Conservation (phyloP, 2,113 vertebrate genomes). For the Pseudopipra pipra region DNA sequence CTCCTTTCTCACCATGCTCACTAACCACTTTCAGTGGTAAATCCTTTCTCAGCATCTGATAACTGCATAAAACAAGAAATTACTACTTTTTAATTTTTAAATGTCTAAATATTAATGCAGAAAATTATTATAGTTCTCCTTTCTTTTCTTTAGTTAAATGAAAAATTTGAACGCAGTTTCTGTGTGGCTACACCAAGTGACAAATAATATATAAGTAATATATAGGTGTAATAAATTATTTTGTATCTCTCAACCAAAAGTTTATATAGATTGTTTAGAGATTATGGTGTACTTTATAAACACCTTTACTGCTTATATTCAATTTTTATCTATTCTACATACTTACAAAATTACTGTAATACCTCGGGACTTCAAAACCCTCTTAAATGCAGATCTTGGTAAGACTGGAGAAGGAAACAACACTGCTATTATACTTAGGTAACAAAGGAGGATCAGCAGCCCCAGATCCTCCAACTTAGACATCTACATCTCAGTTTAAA, state of each 20-base stretch:
- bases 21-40: neutral
- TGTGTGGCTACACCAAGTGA: accelerated
- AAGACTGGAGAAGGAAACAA: neutral
- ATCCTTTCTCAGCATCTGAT: neutral
- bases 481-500: neutral
- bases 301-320: neutral
- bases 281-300: neutral
- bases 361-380: neutral
- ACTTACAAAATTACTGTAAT: neutral
- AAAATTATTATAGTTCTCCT: neutral
- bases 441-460: neutral
- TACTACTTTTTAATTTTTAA: neutral
- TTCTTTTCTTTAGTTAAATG: neutral
- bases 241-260: neutral
- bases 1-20: neutral
- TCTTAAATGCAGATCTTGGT: neutral
- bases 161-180: neutral
- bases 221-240: neutral
- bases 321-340: neutral
- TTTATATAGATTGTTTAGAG: neutral
- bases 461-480: neutral
- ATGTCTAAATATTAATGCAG: neutral
- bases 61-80: neutral
- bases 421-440: neutral
- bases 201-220: neutral